phyloP scores from a whole-genome alignment of 2,797 vertebrate species.

The Linurgus olivaceus region DNA sequence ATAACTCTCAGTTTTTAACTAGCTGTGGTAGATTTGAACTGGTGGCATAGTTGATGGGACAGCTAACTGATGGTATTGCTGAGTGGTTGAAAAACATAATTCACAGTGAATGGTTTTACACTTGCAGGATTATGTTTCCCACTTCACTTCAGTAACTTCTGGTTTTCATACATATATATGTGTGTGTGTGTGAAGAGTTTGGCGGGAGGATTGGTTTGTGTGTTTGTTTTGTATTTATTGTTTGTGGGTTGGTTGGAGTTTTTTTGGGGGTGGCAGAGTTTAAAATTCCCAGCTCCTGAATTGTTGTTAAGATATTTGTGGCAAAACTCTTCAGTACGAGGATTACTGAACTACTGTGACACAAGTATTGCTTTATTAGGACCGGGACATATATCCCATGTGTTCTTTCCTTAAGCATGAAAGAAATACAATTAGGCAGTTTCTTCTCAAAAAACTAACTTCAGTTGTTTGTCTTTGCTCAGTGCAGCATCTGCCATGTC shows the following conservation, averaged over 20 bases:
- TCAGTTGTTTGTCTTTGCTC: neutral
- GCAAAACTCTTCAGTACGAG: neutral
- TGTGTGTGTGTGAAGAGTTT: neutral
- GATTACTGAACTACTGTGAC: neutral
- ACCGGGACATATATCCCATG: neutral
- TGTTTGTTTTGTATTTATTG: neutral
- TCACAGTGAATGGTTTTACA: neutral
- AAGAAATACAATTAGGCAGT: neutral
- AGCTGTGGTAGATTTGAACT: neutral
- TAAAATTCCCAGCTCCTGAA: neutral
- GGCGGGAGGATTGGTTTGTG: neutral
- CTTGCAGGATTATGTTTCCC: neutral
- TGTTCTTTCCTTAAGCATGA: neutral
- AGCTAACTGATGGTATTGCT: neutral
- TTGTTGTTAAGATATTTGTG: neutral
- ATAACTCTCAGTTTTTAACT: neutral
- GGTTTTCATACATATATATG: neutral
- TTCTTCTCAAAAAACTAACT: neutral
- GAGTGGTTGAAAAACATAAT: neutral
- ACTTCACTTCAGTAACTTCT: neutral
- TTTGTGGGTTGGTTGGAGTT: neutral
- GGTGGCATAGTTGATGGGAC: neutral
- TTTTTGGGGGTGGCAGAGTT: neutral
- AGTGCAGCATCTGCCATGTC: constrained; percentile 87
- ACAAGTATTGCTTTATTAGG: neutral